Evolutionary conservation across 2,113 vertebrate genomes (phyloP).

Genomic region (Bombycilla garrulus): DNA sequence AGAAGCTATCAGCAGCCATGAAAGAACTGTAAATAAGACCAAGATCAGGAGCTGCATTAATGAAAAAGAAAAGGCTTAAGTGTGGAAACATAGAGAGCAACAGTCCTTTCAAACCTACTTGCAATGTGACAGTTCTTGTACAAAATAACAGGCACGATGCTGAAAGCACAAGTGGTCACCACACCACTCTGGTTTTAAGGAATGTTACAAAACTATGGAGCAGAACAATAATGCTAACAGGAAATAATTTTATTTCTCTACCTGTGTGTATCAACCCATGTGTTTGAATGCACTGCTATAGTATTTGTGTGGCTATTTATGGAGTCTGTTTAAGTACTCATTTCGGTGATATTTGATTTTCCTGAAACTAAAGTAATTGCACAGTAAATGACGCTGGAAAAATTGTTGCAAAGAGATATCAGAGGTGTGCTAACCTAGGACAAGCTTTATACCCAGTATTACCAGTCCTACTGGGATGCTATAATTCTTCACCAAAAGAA

Average conservation of each 20-base stretch:
- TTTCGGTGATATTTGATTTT: neutral
- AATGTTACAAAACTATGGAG: neutral
- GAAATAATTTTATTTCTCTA: neutral
- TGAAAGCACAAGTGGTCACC: neutral
- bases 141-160: neutral
- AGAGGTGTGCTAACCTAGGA: neutral
- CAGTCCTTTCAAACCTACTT: neutral
- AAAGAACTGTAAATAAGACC: neutral
- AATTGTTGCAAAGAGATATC: neutral
- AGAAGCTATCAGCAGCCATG: neutral
- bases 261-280: neutral
- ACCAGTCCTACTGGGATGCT: neutral
- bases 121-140: neutral
- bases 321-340: neutral
- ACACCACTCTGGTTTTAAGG: neutral
- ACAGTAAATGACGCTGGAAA: neutral
- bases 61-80: neutral
- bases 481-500: neutral
- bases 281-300: neutral
- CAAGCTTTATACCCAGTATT: no score
- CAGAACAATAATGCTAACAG: neutral
- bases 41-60: neutral
- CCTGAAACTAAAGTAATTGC: neutral
- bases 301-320: neutral
- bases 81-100: neutral